phyloP scores from a whole-genome alignment of 1,140 invertebrate genomes.

The Danaus plexippus region DNA sequence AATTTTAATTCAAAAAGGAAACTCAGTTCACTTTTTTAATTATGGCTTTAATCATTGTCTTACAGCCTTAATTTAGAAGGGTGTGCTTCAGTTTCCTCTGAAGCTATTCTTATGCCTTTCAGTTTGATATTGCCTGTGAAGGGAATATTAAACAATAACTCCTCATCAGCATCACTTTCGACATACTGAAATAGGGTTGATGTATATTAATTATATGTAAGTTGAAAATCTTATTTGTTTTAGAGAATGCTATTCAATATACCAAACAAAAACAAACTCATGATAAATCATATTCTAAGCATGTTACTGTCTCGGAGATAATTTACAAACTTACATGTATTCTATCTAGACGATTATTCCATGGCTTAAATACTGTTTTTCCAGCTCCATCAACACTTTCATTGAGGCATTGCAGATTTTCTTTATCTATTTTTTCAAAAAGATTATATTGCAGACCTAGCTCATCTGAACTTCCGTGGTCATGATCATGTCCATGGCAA shows the following conservation, averaged over 20 bases:
- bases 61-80: slow-evolving; percentile 90
- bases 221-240: not conserved
- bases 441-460: slow-evolving; percentile 90
- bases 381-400: slow-evolving; percentile 89
- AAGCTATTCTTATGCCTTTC: slow-evolving; percentile 92
- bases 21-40: slow-evolving; percentile 2
- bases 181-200: slow-evolving; percentile 79
- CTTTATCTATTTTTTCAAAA: slow-evolving; percentile 90
- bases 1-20: slow-evolving; percentile 5
- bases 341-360: slow-evolving; percentile 87
- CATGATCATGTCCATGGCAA: slow-evolving; percentile 65
- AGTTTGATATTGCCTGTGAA: slow-evolving; percentile 96
- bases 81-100: slow-evolving; percentile 87
- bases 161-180: slow-evolving; percentile 95
- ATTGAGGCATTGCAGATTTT: slow-evolving; percentile 93
- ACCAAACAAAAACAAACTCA: not conserved
- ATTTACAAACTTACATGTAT: slow-evolving; percentile 74
- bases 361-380: slow-evolving; percentile 91
- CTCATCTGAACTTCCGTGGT: slow-evolving; percentile 78
- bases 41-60: slow-evolving; percentile 42
- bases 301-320: not conserved
- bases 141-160: slow-evolving; percentile 95
- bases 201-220: not conserved
- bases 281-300: not conserved
- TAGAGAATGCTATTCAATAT: not conserved